Base-by-base conservation (phyloP, 1,140 invertebrate genomes). In the Drosophila mauritiana region DNA sequence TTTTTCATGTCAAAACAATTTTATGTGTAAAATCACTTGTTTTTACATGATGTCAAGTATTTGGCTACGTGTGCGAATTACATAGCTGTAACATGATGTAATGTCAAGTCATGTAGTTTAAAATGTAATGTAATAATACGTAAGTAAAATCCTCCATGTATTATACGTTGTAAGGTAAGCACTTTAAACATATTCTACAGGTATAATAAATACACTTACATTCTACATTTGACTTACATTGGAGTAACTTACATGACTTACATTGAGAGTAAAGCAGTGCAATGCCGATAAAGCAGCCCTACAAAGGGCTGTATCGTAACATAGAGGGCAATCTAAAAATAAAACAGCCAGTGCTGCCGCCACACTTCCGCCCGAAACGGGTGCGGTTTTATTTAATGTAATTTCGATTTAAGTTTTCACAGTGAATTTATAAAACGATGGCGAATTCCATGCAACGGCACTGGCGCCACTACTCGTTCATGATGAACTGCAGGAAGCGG, bases 401-500 rank as follows among this genome's bases (percentile, higher is more conserved):
- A 31, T 31, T 31, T 10, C 0, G 7, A 31, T 31, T 8, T 3
- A 1, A 31, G 31, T 10, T 31, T 31, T 31, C 31, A 8, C 31
- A 31, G 31, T 10, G 7, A 8, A 31, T 31, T 22, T 22, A 22
- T 2, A 2, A 22, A 22, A 3, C 20, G 20, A 22, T 22, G 20
- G 20, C 20, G 20, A 22, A 22, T 22, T 22, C 20, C 0, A 2
- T 22, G 20, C 2, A 22, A 22, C 2, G 20, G 31, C 31, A 31
- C 31, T 8, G 7, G 7, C 8, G 31, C 7, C 31, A 10, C 37
- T 39, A 80, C 12, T 78, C 74, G 40, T 85, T 64, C 81, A 85
- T 84, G 7, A 84, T 85, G 22, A 65, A 65, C 1, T 59, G 55
- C 25, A 84, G 13, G 12, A 84, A 85, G 4, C 22, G 34, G 0